These are phyloP conservation scores for Taxidea taxus DNA, from an alignment of 2,113 vertebrate genomes.

Conservation along the genomic window DNA sequence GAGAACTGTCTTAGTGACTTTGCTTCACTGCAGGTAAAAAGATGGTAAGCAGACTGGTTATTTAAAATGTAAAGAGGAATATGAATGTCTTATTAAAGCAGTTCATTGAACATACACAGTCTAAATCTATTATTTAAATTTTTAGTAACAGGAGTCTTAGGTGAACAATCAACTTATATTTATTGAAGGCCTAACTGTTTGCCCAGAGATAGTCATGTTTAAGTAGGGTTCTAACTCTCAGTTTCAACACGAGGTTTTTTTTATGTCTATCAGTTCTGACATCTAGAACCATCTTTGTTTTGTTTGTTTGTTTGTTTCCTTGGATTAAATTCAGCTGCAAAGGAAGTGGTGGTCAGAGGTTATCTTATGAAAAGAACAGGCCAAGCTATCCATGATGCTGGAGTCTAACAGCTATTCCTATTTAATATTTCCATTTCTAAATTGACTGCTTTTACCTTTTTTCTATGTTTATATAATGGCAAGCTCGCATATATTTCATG, in stretches of 20 bases:
- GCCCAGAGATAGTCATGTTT: slow-evolving; percentile 45
- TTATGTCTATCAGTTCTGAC: background rate
- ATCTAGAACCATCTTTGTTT: background rate
- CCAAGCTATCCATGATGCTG: background rate
- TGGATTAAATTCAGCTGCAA: slow-evolving; percentile 58
- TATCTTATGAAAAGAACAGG: background rate
- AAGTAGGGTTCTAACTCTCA: slow-evolving; percentile 40
- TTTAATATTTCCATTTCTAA: slow-evolving; percentile 69
- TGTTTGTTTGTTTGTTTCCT: slow-evolving; percentile 65
- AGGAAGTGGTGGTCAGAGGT: slow-evolving; percentile 54
- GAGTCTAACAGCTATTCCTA: background rate
- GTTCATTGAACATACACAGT: slow-evolving; percentile 63
- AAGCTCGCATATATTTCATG: slow-evolving; percentile 68
- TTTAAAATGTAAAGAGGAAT: slow-evolving; percentile 69
- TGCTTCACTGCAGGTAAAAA: background rate
- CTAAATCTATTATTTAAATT: slow-evolving; percentile 62
- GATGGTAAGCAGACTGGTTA: background rate
- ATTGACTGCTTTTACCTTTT: slow-evolving; percentile 44
- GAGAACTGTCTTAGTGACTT: slow-evolving; percentile 3
- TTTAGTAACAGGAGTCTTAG: slow-evolving; percentile 18
- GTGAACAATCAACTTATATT: background rate
- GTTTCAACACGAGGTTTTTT: background rate
- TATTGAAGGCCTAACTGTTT: slow-evolving; percentile 47
- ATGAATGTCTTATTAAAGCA: slow-evolving; percentile 40
- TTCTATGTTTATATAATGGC: slow-evolving; percentile 79